Conservation (phyloP, 2,888 invertebrate species). For the Dusona sp. region DNA sequence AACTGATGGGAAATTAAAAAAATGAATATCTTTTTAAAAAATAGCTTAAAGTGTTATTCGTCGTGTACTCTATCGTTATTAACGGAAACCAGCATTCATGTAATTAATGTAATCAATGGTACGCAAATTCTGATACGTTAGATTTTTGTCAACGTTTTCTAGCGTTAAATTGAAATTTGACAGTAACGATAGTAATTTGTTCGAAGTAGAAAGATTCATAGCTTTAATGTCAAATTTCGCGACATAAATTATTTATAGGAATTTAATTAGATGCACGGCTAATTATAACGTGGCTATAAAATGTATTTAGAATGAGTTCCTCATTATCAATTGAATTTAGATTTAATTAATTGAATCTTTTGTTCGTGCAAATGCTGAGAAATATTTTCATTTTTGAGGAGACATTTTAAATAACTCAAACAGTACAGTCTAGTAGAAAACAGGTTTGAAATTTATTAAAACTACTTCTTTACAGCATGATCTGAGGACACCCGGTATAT, state of each 20-base stretch:
- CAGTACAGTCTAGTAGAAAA: not conserved
- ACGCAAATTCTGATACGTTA: too few species aligned
- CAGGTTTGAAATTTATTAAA: not conserved
- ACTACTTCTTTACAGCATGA: not conserved
- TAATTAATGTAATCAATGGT: not conserved
- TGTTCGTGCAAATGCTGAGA: not conserved
- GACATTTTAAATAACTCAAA: not conserved
- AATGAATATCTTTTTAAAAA: not conserved
- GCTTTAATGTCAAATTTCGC: too few species aligned
- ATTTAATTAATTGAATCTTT: not conserved
- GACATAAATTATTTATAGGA: too few species aligned
- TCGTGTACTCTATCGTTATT: not conserved
- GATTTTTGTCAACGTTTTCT: too few species aligned
- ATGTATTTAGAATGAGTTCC: not conserved
- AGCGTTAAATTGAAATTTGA: too few species aligned
- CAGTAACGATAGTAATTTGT: too few species aligned
- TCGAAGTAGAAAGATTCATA: too few species aligned
- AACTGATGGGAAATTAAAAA: not conserved
- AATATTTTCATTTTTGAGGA: not conserved
- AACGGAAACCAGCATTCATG: not conserved
- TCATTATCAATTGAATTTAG: not conserved
- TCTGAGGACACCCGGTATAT: constrained; percentile 3
- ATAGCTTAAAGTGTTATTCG: not conserved
- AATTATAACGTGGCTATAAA: not conserved
- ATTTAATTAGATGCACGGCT: not conserved